Percentiles rank a stretch among this genome's conserved stretches.
Conservation (phyloP, 2,113 vertebrate species). For the Neogobius melanostomus region DNA sequence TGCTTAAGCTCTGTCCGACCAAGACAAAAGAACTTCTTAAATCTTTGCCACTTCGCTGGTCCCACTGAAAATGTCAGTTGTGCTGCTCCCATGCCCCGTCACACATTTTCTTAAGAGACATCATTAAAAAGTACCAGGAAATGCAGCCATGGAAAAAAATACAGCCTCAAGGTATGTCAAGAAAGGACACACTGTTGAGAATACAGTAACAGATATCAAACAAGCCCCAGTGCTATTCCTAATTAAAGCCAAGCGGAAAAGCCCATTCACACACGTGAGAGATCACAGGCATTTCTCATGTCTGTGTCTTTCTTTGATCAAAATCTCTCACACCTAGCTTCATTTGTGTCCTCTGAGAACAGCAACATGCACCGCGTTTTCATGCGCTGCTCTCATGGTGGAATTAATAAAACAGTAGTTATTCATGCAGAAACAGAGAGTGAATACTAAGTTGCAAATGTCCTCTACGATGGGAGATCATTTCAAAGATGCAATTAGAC, state of each 20-base stretch:
- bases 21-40: conserved; percentile 69
- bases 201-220: conserved; percentile 50
- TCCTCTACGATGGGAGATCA: background rate
- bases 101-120: conserved; percentile 34
- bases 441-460: background rate
- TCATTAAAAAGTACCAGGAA: conserved; percentile 37
- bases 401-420: conserved; percentile 4
- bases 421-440: background rate
- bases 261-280: conserved; percentile 46
- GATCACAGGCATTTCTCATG: conserved; percentile 55
- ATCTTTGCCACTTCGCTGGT: conserved; percentile 43
- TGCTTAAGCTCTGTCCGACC: conserved; percentile 53
- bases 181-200: conserved; percentile 21
- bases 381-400: background rate
- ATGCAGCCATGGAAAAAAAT: conserved; percentile 9
- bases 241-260: conserved; percentile 61
- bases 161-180: conserved; percentile 30
- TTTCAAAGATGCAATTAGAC: background rate
- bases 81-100: conserved; percentile 25
- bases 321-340: conserved; percentile 27
- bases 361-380: conserved; percentile 6
- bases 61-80: conserved; percentile 49
- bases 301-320: conserved; percentile 43
- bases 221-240: conserved; percentile 38
- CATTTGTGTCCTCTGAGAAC: conserved; percentile 9